phyloP scores from a whole-genome alignment of 2,888 invertebrate species.

The Microctonus brassicae region DNA sequence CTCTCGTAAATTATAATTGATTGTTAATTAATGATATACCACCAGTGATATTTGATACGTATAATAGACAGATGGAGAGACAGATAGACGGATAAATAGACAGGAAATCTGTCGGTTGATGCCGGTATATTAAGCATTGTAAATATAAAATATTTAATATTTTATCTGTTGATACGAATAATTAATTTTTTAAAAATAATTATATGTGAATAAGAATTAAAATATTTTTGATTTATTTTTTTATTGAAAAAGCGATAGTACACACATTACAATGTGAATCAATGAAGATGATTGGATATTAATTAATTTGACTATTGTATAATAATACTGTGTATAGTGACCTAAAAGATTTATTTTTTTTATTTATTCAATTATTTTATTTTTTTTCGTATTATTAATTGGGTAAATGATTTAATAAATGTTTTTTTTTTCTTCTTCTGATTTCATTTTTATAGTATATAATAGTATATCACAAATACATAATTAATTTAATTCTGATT shows the following conservation, averaged over 20 bases:
- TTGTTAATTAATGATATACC: constrained; percentile 22
- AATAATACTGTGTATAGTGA: constrained; percentile 62
- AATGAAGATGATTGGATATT: constrained; percentile 64
- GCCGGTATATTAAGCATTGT: background rate
- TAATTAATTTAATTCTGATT: constrained; percentile 66
- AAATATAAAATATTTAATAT: too few relatives aligned
- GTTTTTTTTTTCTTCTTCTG: constrained; percentile 43
- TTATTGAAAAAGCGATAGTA: constrained; percentile 63
- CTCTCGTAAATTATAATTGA: constrained; percentile 13
- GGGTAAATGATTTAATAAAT: constrained; percentile 63
- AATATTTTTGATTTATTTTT: constrained; percentile 53
- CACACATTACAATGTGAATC: constrained; percentile 64
- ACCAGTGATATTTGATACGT: constrained; percentile 10
- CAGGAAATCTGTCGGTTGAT: too few relatives aligned
- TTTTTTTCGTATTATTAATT: constrained; percentile 50
- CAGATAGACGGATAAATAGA: background rate
- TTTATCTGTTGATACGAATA: too few relatives aligned
- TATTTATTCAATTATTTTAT: constrained; percentile 50
- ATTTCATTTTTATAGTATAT: constrained; percentile 35
- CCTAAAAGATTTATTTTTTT: constrained; percentile 55
- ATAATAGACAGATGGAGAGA: constrained; percentile 10
- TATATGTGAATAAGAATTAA: constrained; percentile 60
- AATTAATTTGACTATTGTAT: constrained; percentile 61
- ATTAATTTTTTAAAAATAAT: too few relatives aligned
- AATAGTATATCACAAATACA: constrained; percentile 64